phyloP scores from a whole-genome alignment of 2,797 vertebrate genomes.

The Hippopotamyrus pictus region DNA sequence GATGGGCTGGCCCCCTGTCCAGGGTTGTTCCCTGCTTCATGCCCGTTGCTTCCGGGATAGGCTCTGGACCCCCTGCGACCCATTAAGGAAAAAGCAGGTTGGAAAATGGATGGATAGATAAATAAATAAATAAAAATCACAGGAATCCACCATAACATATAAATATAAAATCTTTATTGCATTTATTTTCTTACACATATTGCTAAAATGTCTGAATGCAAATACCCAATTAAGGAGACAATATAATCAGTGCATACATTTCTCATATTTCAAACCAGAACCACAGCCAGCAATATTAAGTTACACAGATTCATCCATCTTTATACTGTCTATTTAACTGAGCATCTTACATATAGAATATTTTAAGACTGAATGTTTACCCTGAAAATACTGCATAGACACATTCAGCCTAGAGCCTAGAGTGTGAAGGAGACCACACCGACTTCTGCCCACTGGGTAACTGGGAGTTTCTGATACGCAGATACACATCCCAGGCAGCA shows the following conservation, averaged over 20 bases:
- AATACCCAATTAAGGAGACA: slow-evolving; percentile 51
- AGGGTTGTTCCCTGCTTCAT: too few species aligned
- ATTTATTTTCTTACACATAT: slow-evolving; percentile 51
- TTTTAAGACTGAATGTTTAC: background rate
- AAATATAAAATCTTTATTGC: slow-evolving; percentile 76
- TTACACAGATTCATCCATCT: background rate
- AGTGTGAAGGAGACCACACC: background rate
- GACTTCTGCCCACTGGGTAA: background rate
- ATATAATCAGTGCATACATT: slow-evolving; percentile 67
- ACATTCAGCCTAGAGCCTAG: slow-evolving; percentile 7
- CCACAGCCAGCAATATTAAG: slow-evolving; percentile 12
- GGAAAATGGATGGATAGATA: too few species aligned
- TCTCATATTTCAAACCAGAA: slow-evolving; percentile 35
- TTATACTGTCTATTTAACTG: background rate
- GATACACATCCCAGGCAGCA: background rate
- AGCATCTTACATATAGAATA: background rate
- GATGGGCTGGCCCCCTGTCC: too few species aligned
- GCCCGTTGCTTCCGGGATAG: too few species aligned
- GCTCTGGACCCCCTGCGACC: too few species aligned
- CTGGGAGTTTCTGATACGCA: background rate
- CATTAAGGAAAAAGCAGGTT: too few species aligned
- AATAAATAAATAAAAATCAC: background rate
- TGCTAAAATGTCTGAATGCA: slow-evolving; percentile 51
- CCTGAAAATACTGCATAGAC: slow-evolving; percentile 26
- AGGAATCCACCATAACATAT: slow-evolving; percentile 46